Base-by-base conservation (phyloP, 2,113 vertebrate genomes). In the Pitta sordida region DNA sequence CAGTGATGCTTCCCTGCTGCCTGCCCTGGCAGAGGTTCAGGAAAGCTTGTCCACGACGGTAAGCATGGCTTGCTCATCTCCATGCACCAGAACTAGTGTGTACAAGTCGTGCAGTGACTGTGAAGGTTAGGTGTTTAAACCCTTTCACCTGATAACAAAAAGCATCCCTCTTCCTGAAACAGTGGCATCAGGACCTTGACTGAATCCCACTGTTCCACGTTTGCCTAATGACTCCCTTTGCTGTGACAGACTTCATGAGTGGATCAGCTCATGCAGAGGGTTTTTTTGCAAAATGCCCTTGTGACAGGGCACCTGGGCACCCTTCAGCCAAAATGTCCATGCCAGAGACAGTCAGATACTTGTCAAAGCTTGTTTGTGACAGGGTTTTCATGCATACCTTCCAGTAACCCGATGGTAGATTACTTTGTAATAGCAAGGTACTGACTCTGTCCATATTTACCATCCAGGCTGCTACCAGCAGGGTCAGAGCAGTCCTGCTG, bases 91-190 rank as follows among this genome's bases (percentile, higher is more conserved):
- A 37, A 23, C 9, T 1, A 18, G 23, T 2, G 5, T 58, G 46
- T 30, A n/a, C 7, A 16, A 36, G 15, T 29, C 1, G 0, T 13
- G 22, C 1, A 2, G 3, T 21, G 14, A 6, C 58, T n/a, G 3
- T n/a, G 36, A 83, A 15, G n/a, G 4, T 14, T 63, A 36, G 26
- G 4, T 60, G 39, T 60, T 77, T 32, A 73, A 43, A 64, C 30
- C 1, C 26, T 37, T 43, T 51, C 65, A 29, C 51, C 34, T 64
- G 30, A 17, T 27, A 37, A 56, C 22, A 55, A 58, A 75, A 60
- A 2, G 17, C 13, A n/a, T 16, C n/a, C 13, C 46, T 71, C 39
- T 3, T 64, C 48, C 30, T 15, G 6, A 37, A 34, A 21, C 9
- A 36, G 7, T 29, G 15, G 27, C 41, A 2, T 21, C 5, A 5